Evolutionary conservation across 2,113 vertebrate species (phyloP), one percentile per base, ranked within the genome.

Genomic region (Lagopus muta): DNA sequence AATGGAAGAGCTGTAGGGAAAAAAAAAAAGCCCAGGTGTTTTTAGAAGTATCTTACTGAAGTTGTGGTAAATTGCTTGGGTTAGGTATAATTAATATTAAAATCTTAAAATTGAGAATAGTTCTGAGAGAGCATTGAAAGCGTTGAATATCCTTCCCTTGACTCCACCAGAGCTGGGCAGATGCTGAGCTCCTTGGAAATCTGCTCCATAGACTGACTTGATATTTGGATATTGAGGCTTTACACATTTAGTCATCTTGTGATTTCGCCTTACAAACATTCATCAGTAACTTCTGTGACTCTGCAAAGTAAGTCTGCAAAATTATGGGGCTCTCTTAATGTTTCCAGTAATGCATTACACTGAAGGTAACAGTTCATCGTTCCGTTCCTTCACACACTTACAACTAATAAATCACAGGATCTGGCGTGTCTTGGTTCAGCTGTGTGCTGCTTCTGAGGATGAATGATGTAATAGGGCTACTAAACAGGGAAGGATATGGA

Each of bases 401-500:
- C 22, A 4, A 18, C 70, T 8, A 47, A 85, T 94, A 91, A 95
- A 96, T 95, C 91, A 89, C 2, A 25, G 38, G 10, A 2, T 67
- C 82, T 36, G 72, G 40, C 62, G 8, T 5, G 28, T 91, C 87
- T 78, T 61, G 22, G 81, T 30, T 70, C 69, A 58, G 24, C 8
- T 32, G 7, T 62, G 72, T 69, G 52, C 85, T 72, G 10, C 70
- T 81, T 52, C 71, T 85, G 89, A 47, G 94, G 78, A 83, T 67
- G 66, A 88, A 19, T 94, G 80, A 50, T 77, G 97, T 75, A 47
- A 87, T 10, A 50, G 58, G 88, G 82, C 93, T 93, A 62, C 93
- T 92, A 82, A 94, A 77, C 92, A 88, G 85, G 24, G 85, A 87
- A 95, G 57, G 60, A 72, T 71, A 89, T 92, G 19, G 89, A 94